Percentiles rank a stretch among this genome's conserved stretches.
phyloP scores from a whole-genome alignment of 92 coral and sea anemone genomes.

The Porites evermanni region DNA sequence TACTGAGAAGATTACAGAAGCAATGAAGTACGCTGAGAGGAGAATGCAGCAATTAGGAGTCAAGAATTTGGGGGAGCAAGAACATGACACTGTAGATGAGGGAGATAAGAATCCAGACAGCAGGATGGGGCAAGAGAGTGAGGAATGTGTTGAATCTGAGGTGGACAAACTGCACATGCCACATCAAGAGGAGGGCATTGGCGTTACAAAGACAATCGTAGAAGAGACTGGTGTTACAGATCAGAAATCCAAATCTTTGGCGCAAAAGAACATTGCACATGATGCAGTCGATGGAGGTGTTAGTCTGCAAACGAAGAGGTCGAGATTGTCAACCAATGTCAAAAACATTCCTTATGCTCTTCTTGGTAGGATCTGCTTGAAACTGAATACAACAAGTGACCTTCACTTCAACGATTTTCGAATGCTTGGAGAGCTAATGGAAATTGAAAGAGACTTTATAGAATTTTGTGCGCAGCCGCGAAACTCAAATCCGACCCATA shows the following conservation, averaged over 20 bases:
- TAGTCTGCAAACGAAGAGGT: not conserved
- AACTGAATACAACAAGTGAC: not conserved
- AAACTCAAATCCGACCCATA: conserved; percentile 33
- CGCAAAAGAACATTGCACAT: too few relatives aligned
- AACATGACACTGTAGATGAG: not conserved
- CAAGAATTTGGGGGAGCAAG: not conserved
- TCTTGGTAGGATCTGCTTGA: not conserved
- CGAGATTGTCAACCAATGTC: not conserved
- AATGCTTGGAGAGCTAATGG: conserved; percentile 47
- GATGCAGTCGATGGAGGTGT: not conserved
- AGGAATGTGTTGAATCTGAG: not conserved
- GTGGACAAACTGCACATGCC: not conserved
- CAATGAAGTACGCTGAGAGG: not conserved
- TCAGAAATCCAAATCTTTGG: not conserved
- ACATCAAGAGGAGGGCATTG: not conserved
- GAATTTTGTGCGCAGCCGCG: conserved; percentile 14
- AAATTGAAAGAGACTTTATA: conserved; percentile 8
- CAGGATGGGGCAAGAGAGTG: not conserved
- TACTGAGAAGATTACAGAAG: not conserved
- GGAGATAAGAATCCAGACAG: not conserved
- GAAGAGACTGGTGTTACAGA: not conserved
- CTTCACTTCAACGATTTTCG: conserved; percentile 34
- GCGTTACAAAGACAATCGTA: not conserved
- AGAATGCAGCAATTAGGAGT: not conserved
- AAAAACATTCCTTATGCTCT: not conserved